Base-by-base conservation (phyloP, 2,113 vertebrate genomes). In the Willisornis vidua region DNA sequence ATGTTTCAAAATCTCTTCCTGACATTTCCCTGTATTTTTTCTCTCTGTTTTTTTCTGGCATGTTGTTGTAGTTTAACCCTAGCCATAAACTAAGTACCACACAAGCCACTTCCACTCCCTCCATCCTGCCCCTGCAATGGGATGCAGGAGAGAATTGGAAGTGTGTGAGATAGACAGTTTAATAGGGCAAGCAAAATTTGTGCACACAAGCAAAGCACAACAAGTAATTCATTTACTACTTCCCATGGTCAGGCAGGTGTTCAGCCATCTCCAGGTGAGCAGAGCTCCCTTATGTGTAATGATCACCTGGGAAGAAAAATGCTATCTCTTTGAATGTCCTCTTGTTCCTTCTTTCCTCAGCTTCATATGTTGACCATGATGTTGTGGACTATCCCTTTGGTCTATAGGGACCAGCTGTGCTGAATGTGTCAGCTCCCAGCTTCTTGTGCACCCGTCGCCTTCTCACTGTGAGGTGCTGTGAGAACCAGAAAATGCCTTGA, bases 221-320 rank as follows among this genome's bases (percentile, higher is more conserved):
- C 15, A 35, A 54, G 15, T 46, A 54, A 80, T 61, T 52, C 39
- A 7, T 41, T 54, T 41, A 17, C n/a, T 41, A 1, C 10, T 74
- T 61, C 20, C 67, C 15, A 6, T 43, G 19, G n/a, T 12, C 54
- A 55, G 89, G 22, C 39, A 61, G 25, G 12, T 35, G 14, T 54
- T 79, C 46, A 48, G 22, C 6, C 0, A 0, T 49, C 48, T 55
- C 11, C 26, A 20, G 48, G n/a, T 67, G 41, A 54, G n/a, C 3
- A 3, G 37, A 75, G 15, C 48, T 74, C 22, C 10, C 19, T 54
- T 41, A 3, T 7, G 25, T 19, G 25, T 15, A 28, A 55, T 39
- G 29, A 19, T 80, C 48, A 55, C 41, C 26, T 55, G 54, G n/a
- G n/a, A n/a, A n/a, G n/a, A n/a, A n/a, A n/a, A n/a, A n/a, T n/a